A percentile compares a stretch with the other conserved stretches of the same genome.
Evolutionary conservation across 2,888 invertebrate genomes (phyloP).

Genomic region (Meteorus colon): DNA sequence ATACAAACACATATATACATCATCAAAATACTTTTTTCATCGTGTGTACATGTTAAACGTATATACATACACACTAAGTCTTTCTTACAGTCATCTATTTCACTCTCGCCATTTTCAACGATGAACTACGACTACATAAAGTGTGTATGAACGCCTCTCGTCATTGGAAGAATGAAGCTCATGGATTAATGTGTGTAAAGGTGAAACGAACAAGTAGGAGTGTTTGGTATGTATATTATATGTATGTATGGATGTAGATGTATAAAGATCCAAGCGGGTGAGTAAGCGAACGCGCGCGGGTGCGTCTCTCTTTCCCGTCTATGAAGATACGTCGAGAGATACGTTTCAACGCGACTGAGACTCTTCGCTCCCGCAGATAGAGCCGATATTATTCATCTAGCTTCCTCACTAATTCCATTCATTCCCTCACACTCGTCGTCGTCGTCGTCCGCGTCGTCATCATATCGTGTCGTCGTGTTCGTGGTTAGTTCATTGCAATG

Average conservation of each 20-base stretch:
- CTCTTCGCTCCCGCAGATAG: slow-evolving; percentile 68
- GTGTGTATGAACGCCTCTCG: neutral
- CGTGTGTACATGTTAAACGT: slow-evolving; percentile 33
- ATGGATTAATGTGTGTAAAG: slow-evolving; percentile 5
- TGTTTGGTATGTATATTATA: neutral
- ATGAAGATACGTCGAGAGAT: slow-evolving; percentile 72
- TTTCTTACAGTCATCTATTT: slow-evolving; percentile 11
- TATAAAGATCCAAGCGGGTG: slow-evolving; percentile 48
- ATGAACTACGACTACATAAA: neutral
- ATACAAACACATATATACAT: slow-evolving; percentile 9
- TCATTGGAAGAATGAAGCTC: neutral
- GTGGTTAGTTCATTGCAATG: neutral
- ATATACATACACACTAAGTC: neutral
- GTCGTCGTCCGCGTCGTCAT: slow-evolving; percentile 13
- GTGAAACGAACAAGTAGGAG: neutral
- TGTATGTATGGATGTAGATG: neutral
- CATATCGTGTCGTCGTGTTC: neutral
- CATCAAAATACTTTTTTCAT: slow-evolving; percentile 1
- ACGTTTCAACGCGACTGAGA: slow-evolving; percentile 66
- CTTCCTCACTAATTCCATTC: slow-evolving; percentile 74
- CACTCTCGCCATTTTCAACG: neutral
- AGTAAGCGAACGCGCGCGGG: slow-evolving; percentile 52
- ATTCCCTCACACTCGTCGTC: slow-evolving; percentile 57
- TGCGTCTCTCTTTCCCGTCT: slow-evolving; percentile 59
- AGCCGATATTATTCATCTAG: slow-evolving; percentile 73